Percentiles rank a stretch among this genome's conserved stretches.
Conservation (phyloP, 2,888 invertebrate species). For the Dryococelus australis region DNA sequence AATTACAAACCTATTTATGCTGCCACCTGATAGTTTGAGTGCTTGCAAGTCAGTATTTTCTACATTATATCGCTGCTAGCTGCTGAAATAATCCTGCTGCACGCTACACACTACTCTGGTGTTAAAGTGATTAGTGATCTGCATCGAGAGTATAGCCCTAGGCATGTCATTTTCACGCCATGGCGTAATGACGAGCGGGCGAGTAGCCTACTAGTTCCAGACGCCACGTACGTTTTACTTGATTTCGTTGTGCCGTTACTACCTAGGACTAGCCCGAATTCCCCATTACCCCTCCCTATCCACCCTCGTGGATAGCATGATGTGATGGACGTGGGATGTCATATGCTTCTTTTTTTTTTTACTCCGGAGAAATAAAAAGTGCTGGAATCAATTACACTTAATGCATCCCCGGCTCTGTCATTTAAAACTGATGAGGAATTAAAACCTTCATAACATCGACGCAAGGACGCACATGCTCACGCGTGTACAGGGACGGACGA, state of each 20-base stretch:
- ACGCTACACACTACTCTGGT: background rate
- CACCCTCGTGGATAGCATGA: background rate
- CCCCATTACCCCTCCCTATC: background rate
- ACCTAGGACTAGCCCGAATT: background rate
- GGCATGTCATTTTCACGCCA: background rate
- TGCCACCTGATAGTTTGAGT: background rate
- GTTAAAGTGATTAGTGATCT: too few species aligned
- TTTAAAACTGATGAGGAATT: slow-evolving; percentile 43
- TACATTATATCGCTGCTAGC: too few species aligned
- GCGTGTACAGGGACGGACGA: background rate
- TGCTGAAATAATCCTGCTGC: too few species aligned
- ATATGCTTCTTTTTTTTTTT: slow-evolving; percentile 28
- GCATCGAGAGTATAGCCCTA: background rate
- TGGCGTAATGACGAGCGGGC: background rate
- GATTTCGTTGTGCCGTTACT: background rate
- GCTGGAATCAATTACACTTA: slow-evolving; percentile 42
- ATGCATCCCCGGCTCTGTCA: slow-evolving; percentile 36
- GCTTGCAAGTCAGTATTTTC: background rate
- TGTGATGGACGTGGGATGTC: slow-evolving; percentile 41
- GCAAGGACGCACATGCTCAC: background rate
- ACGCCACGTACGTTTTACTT: background rate
- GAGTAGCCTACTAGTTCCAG: background rate
- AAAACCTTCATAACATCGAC: slow-evolving; percentile 32
- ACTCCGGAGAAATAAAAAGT: background rate
- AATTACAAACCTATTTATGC: background rate